Base-by-base conservation (phyloP, 2,888 invertebrate genomes). In the Metopia argyrocephala region DNA sequence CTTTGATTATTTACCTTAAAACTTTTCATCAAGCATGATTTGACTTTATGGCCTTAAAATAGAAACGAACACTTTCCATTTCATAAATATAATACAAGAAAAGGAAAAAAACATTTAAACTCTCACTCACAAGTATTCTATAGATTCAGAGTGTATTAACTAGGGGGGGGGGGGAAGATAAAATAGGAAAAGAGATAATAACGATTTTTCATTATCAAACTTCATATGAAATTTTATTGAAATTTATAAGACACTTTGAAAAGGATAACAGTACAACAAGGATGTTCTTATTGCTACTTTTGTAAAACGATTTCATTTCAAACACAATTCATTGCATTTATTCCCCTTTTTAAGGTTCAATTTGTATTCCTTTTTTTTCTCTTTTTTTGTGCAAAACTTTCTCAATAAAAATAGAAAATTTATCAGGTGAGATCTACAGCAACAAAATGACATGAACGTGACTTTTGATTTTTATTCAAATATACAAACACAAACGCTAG, bases 361-460 rank as follows among this genome's bases (percentile, higher is more conserved):
- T 23, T 21, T 25, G 31, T 12, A 12, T 38, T 38, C 3, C 6
- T 38, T 66, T 62, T 71, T 20, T 45, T 48, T 21, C 54, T 25
- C 31, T 21, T 3, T 66, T 28, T 48, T 18, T 46, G 15, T 28
- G 48, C 52, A n/a, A 38, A 23, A 56, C 62, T 61, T 76, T 76
- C 15, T 61, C 48, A 28, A 70, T 81, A 78, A 81, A 79, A 78
- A 61, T 70, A 56, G 59, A 20, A 78, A 82, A 79, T 78, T 82
- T 82, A 83, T 79, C 84, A 82, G 84, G 83, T 84, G 85, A 38
- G 38, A 85, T 85, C 85, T 84, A 81, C 74, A 80, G 83, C 82
- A 85, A 86, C 85, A 87, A 87, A n/a, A 87, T 87, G 85, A 83
- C 85, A 81, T 38, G 71, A 85, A 87, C 87, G 87, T 87, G 87